Evolutionary conservation across 30 jellyfish, hydroid and myxozoan species (phyloP).

Genomic region (Aurelia aurita): DNA sequence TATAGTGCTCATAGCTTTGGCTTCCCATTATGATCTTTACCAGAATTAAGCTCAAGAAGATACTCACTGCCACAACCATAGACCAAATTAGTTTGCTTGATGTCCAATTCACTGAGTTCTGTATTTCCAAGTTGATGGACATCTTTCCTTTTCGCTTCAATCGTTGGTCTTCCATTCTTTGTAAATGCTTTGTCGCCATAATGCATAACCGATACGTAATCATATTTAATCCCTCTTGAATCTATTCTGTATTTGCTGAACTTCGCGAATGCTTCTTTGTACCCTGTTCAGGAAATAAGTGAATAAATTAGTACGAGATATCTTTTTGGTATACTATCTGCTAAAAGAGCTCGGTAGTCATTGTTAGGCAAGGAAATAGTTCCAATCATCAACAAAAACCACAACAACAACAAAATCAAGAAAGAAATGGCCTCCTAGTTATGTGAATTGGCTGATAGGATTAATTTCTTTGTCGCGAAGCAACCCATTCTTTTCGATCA

Average conservation of each 20-base stretch:
- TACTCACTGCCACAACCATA: constrained; percentile 84
- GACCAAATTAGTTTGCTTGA: constrained; percentile 85
- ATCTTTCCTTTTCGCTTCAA: constrained; percentile 69
- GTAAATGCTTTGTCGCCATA: constrained; percentile 94
- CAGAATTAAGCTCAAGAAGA: too few species aligned
- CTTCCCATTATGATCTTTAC: too few species aligned
- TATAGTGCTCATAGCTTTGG: too few species aligned
- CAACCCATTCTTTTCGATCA: too few species aligned
- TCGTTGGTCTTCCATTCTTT: constrained; percentile 89
- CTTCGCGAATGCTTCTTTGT: constrained; percentile 87
- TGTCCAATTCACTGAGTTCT: constrained; percentile 86
- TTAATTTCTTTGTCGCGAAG: too few species aligned
- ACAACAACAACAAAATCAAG: too few species aligned
- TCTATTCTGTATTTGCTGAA: constrained; percentile 81
- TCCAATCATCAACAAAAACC: too few species aligned
- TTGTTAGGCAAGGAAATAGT: too few species aligned
- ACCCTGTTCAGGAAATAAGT: constrained; percentile 43
- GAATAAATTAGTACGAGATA: not conserved
- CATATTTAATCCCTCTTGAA: constrained; percentile 83
- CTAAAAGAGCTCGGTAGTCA: too few species aligned
- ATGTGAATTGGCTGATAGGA: too few species aligned
- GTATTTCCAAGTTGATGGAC: constrained; percentile 84
- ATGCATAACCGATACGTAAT: constrained; percentile 87
- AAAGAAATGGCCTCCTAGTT: too few species aligned
- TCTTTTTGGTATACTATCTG: too few species aligned